Percentiles rank a stretch among this genome's conserved stretches.
Evolutionary conservation across 2,797 vertebrate species (phyloP).

Genomic region (Syncerus caffer): DNA sequence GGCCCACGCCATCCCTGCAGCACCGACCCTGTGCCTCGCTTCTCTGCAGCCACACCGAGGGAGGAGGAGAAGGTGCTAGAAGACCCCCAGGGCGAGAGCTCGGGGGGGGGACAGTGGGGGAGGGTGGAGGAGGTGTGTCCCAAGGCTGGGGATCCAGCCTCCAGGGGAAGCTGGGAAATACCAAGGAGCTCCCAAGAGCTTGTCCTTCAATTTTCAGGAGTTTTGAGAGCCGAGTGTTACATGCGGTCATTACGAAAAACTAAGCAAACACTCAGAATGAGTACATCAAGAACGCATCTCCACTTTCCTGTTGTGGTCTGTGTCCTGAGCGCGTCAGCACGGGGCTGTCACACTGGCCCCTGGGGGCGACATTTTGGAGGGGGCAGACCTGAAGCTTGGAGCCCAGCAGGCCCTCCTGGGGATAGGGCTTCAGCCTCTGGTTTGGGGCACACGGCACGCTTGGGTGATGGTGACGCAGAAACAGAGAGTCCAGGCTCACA

Average conservation of each 20-base stretch:
- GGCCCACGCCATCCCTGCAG: background rate
- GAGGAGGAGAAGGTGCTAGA: background rate
- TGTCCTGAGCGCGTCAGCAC: background rate
- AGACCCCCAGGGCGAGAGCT: background rate
- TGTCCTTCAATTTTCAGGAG: background rate
- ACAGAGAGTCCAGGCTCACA: background rate
- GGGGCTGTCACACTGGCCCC: background rate
- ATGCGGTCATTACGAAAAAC: background rate
- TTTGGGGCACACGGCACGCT: background rate
- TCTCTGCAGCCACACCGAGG: background rate
- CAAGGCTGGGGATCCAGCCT: background rate
- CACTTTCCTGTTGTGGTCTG: too few species aligned
- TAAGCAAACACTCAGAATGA: background rate
- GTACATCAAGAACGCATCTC: background rate
- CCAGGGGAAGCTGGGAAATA: background rate
- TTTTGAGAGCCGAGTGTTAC: background rate
- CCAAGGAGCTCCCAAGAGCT: background rate
- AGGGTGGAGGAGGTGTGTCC: background rate
- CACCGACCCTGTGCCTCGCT: background rate
- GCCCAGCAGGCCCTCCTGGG: too few species aligned
- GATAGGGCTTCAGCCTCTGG: background rate
- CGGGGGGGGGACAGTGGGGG: accelerated
- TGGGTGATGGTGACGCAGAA: accelerated
- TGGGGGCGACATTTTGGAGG: background rate
- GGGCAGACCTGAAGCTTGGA: background rate